phyloP scores from a whole-genome alignment of 2,797 vertebrate species.

The Petrocephalus schoutedeni region DNA sequence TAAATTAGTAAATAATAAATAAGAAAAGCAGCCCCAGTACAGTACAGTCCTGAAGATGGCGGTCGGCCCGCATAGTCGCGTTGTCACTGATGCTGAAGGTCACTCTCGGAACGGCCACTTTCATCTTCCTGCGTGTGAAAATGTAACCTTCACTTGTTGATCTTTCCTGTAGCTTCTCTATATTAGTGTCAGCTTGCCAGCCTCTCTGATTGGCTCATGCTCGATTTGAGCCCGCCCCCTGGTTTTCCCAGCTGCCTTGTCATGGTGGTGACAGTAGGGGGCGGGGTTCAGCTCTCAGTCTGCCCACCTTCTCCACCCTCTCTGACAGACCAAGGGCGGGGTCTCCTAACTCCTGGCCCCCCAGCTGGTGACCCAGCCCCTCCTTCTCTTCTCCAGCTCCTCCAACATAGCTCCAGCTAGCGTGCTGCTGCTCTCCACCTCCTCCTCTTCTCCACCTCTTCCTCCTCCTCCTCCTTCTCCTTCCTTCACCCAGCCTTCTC shows the following conservation, averaged over 20 bases:
- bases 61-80: neutral
- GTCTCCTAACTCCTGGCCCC: neutral
- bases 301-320: constrained; percentile 29
- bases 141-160: neutral
- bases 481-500: constrained; percentile 61
- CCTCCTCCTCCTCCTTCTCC: constrained; percentile 50
- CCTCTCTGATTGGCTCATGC: neutral
- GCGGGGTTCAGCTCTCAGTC: constrained; percentile 39
- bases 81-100: neutral
- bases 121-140: neutral
- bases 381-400: constrained; percentile 51
- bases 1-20: neutral
- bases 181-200: neutral
- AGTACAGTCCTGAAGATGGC: neutral
- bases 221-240: neutral
- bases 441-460: constrained; percentile 53
- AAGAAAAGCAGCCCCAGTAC: neutral
- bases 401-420: constrained; percentile 64
- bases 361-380: neutral
- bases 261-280: constrained; percentile 10
- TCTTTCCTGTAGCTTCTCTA: neutral
- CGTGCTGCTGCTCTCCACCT: constrained; percentile 67
- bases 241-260: constrained; percentile 24
- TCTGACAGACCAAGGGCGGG: neutral
- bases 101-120: neutral